Evolutionary conservation across 2,113 vertebrate genomes (phyloP), one percentile per base, ranked within the genome.

Genomic region (Siniperca chuatsi): DNA sequence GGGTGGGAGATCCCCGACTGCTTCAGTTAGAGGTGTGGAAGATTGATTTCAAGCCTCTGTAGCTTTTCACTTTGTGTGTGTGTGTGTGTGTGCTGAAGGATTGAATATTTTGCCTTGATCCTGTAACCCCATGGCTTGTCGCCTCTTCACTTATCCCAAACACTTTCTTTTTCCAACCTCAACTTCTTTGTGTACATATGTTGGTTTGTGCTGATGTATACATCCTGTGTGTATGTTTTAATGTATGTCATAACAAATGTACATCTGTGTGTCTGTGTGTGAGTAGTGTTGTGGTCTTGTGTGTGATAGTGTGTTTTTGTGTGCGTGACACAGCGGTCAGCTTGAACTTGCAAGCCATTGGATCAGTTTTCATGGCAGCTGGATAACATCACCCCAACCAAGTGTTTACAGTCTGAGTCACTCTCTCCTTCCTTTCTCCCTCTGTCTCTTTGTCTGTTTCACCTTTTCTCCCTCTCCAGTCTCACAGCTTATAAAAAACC

Each of bases 351-450:
- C 83, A 77, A 72, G 57, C 75, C 65, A 42, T n/a, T 64, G 75
- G 88, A 87, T 92, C 87, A 81, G 85, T 81, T 91, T 93, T 89
- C 90, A 89, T 68, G 70, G 87, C 81, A 89, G 88, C 91, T 91
- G 92, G 87, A 90, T 82, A 88, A 79, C 86, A 79, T 93, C 91
- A 84, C 46, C 52, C 85, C 60, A 37, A 83, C 86, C 29, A 79
- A 91, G 85, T 93, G 90, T 93, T 94, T 93, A 92, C 79, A 89
- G 83, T 81, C 76, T 89, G 88, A 91, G 72, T 90, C 87, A 82
- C 81, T 9, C 74, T 79, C 73, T 74, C 67, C 35, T 84, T 77
- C 61, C 70, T 75, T 73, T 72, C 61, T 46, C 73, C 23, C 35
- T 25, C 57, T 25, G 46, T 81, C 20, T 79, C 46, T 75, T 64